Percentiles rank a stretch among this genome's conserved stretches.
phyloP scores from a whole-genome alignment of 2,888 invertebrate species.

The Philereme vetulata region DNA sequence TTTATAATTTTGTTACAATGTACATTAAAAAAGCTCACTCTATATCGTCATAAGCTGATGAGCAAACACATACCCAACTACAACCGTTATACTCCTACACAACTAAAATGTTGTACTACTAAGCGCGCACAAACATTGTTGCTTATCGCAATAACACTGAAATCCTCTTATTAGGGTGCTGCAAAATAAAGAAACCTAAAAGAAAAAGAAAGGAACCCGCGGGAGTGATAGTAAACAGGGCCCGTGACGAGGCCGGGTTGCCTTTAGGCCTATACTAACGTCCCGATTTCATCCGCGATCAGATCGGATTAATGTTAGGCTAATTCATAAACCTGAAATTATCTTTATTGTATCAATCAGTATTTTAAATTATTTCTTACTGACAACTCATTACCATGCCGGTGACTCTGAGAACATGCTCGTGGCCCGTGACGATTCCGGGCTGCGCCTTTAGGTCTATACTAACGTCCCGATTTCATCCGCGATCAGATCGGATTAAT shows the following conservation, averaged over 20 bases:
- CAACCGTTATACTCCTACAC: slow-evolving; percentile 11
- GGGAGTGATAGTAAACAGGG: slow-evolving; percentile 68
- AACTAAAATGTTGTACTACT: slow-evolving; percentile 16
- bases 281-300: slow-evolving; percentile 29
- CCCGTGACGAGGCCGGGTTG: slow-evolving; percentile 52
- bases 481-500: too few relatives aligned
- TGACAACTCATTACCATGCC: too few relatives aligned
- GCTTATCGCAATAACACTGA: slow-evolving; percentile 33
- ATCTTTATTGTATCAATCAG: too few relatives aligned
- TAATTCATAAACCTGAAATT: not conserved
- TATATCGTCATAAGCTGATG: slow-evolving; percentile 12
- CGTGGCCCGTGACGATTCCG: too few relatives aligned
- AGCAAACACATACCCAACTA: slow-evolving; percentile 23
- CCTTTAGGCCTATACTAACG: slow-evolving; percentile 25
- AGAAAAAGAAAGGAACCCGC: slow-evolving; percentile 57
- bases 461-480: too few relatives aligned
- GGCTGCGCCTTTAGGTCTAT: too few relatives aligned
- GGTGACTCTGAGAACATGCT: too few relatives aligned
- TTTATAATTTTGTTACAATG: too few relatives aligned
- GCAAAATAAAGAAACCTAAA: slow-evolving; percentile 56
- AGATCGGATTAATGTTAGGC: not conserved
- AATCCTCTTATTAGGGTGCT: slow-evolving; percentile 53
- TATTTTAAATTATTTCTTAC: too few relatives aligned
- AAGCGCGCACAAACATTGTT: slow-evolving; percentile 26
- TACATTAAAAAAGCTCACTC: too few relatives aligned